Evolutionary conservation across 2,888 invertebrate species (phyloP).

Genomic region (Serripes groenlandicus): DNA sequence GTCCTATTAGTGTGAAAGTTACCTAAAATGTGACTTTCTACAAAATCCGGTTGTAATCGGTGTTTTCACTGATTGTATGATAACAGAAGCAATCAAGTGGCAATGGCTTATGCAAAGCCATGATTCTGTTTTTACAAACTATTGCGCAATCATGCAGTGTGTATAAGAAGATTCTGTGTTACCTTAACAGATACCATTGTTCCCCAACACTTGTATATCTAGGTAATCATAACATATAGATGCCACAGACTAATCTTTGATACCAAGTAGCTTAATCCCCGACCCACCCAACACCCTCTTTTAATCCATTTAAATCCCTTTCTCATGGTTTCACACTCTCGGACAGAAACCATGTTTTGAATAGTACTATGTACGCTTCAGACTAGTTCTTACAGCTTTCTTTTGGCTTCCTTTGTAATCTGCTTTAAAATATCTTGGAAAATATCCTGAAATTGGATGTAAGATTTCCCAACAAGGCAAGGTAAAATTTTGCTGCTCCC

Average conservation of each 20-base stretch:
- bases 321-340: too few relatives aligned
- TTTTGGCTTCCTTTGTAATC: too few relatives aligned
- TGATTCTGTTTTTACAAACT: constrained; percentile 13
- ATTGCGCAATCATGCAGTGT: constrained; percentile 7
- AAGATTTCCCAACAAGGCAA: too few relatives aligned
- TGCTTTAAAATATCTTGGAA: too few relatives aligned
- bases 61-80: constrained; percentile 2
- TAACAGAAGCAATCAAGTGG: constrained; percentile 10
- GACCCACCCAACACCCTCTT: too few relatives aligned
- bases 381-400: too few relatives aligned
- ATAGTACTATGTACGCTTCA: too few relatives aligned
- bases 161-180: neutral
- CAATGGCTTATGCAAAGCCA: constrained; percentile 1
- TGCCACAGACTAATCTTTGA: constrained; percentile 16
- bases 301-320: too few relatives aligned
- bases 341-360: too few relatives aligned
- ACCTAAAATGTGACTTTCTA: neutral
- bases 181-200: constrained; percentile 2
- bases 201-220: neutral
- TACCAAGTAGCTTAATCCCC: neutral
- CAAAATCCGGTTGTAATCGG: neutral
- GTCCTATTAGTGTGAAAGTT: neutral
- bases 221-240: constrained; percentile 5
- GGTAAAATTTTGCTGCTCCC: too few relatives aligned
- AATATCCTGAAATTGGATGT: too few relatives aligned